Evolutionary conservation across 2,797 vertebrate genomes (phyloP).

Genomic region (Psittacula derbiana): DNA sequence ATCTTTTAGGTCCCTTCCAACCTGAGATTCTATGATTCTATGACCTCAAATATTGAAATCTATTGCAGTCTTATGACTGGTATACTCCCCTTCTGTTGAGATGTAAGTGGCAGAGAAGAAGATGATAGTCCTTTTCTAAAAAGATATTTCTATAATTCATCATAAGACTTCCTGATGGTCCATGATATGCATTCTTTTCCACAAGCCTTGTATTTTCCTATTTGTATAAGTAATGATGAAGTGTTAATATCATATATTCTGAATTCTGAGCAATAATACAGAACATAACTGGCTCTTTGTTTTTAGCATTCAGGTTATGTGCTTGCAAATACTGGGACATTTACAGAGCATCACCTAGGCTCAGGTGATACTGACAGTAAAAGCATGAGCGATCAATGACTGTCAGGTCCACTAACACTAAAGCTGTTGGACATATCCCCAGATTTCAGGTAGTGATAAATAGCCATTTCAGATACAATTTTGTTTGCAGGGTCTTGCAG

Average conservation of each 20-base stretch:
- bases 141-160: not conserved
- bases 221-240: not conserved
- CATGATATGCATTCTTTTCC: not conserved
- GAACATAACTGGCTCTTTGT: rapidly evolving
- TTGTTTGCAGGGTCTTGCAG: not conserved
- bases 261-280: not conserved
- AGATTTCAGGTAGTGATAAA: not conserved
- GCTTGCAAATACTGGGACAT: not conserved
- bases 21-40: no score
- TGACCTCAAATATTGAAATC: not conserved
- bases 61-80: not conserved
- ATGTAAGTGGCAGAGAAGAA: not conserved
- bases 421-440: not conserved
- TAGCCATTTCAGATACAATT: not conserved
- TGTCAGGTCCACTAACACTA: not conserved
- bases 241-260: not conserved
- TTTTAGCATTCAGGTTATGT: not conserved
- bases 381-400: not conserved
- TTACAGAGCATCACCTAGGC: not conserved
- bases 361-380: rapidly evolving
- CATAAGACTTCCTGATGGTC: not conserved
- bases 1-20: no score
- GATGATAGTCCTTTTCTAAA: not conserved
- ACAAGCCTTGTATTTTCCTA: not conserved
- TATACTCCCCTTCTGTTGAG: not conserved